These are phyloP conservation scores for Coreoperca whiteheadi DNA, from an alignment of 2,113 vertebrate genomes.

Conservation along the genomic window DNA sequence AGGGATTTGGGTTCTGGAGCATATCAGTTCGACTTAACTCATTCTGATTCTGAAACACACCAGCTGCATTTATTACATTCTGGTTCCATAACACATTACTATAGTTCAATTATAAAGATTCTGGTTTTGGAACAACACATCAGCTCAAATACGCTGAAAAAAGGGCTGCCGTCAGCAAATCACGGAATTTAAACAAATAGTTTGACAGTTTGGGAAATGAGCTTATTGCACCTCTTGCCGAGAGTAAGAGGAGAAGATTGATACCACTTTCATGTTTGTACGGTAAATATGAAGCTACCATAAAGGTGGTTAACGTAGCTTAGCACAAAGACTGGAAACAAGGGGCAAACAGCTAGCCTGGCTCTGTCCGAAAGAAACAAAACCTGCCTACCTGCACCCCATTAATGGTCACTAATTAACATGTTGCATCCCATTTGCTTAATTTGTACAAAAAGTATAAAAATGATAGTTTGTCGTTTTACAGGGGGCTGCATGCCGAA, in stretches of 20 bases:
- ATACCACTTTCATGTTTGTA: too few species aligned
- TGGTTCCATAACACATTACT: neutral
- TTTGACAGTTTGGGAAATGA: too few species aligned
- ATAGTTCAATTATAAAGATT: neutral
- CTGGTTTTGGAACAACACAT: conserved; percentile 13
- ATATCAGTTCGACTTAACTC: neutral
- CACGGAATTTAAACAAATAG: too few species aligned
- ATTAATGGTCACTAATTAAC: neutral
- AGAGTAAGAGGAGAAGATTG: neutral
- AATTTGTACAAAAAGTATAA: too few species aligned
- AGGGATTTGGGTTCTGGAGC: neutral
- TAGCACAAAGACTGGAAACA: too few species aligned
- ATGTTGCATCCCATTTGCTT: neutral
- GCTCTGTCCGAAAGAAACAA: too few species aligned
- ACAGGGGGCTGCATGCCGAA: neutral
- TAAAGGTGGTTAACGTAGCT: too few species aligned
- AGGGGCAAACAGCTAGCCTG: too few species aligned
- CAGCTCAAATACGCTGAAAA: neutral
- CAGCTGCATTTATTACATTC: neutral
- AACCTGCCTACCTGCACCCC: too few species aligned
- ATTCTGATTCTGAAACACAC: conserved; percentile 12
- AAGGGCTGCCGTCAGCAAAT: too few species aligned
- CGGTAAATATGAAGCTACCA: too few species aligned
- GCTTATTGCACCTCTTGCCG: neutral
- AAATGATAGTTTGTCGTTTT: neutral